Percentiles rank a stretch among this genome's conserved stretches.
These are phyloP conservation scores for Eristalis intricaria DNA, from an alignment of 2,888 invertebrate species.

Conservation along the genomic window DNA sequence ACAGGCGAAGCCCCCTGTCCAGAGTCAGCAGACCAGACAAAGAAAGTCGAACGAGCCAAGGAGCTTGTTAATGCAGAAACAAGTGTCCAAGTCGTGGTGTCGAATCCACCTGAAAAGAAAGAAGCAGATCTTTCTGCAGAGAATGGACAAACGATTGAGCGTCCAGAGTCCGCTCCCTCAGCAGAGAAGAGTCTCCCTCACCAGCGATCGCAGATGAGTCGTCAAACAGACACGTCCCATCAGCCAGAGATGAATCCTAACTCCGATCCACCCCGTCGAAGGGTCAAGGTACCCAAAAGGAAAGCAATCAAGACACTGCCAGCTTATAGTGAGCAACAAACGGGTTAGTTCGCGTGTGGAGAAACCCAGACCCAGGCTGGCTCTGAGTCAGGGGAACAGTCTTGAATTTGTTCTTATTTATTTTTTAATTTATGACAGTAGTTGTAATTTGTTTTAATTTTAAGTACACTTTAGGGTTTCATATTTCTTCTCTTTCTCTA, in stretches of 20 bases:
- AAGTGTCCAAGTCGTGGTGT: background rate
- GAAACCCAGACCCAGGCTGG: background rate
- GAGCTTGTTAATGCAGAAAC: background rate
- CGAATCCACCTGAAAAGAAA: background rate
- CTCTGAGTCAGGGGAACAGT: background rate
- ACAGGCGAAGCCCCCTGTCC: background rate
- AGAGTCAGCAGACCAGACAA: background rate
- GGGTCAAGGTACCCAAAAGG: conserved; percentile 42
- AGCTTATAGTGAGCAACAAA: background rate
- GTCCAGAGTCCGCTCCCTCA: background rate
- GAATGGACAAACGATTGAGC: background rate
- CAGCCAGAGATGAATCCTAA: background rate
- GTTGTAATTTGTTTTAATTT: background rate
- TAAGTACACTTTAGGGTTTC: background rate
- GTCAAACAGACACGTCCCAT: background rate
- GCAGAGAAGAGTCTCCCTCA: background rate
- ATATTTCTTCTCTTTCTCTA: background rate
- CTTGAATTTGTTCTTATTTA: background rate
- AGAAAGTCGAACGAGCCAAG: background rate
- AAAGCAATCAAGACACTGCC: background rate
- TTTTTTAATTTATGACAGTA: too few species aligned
- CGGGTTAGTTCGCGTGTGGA: background rate
- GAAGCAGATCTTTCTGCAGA: background rate
- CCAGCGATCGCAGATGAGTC: background rate
- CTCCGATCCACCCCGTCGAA: background rate